Base-by-base conservation (phyloP, 2,797 vertebrate species). In the Mus caroli region DNA sequence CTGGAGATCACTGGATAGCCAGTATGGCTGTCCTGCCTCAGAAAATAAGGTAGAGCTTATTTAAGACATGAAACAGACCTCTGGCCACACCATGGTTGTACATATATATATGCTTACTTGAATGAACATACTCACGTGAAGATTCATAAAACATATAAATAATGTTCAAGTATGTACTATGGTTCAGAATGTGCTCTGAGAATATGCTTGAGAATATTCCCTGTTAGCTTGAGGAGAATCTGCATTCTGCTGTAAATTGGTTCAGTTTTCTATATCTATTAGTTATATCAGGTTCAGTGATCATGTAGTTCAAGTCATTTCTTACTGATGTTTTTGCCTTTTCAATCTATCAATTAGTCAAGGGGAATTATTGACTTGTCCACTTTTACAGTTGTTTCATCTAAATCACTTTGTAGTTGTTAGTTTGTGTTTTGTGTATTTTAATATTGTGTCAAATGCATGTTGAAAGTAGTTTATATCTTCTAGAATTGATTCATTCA, bases 331-430 rank as follows among this genome's bases (percentile, higher is more conserved):
- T 93, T 64, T 94, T 82, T 69, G 54, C 94, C 60, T 77, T 40
- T 31, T 91, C 77, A 71, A 73, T 94, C 67, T 93, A 28, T 92
- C 84, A 96, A 3, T 92, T 92, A 54, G 28, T 75, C 67, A 73
- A 77, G 77, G 76, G 73, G 24, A 34, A 71, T 26, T 79, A 37
- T 82, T 91, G 54, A 15, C 43, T 58, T 76, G 19, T 82, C 24
- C 8, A 79, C 5, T 26, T 76, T 2, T 64, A 78, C 8, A 75
- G 40, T 76, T 14, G 26, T 40, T 78, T 92, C 56, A 31, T 87
- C 67, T 58, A 34, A 71, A 69, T 92, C 28, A 80, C 46, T 52
- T 76, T 64, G 50, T 11, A 76, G 19, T 92, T 83, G 6, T 71
- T 43, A 79, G 2, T 56, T 91, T 86, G 88, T 89, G 28, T 46